Conservation (phyloP, 2,113 vertebrate genomes). For the Crocuta crocuta region DNA sequence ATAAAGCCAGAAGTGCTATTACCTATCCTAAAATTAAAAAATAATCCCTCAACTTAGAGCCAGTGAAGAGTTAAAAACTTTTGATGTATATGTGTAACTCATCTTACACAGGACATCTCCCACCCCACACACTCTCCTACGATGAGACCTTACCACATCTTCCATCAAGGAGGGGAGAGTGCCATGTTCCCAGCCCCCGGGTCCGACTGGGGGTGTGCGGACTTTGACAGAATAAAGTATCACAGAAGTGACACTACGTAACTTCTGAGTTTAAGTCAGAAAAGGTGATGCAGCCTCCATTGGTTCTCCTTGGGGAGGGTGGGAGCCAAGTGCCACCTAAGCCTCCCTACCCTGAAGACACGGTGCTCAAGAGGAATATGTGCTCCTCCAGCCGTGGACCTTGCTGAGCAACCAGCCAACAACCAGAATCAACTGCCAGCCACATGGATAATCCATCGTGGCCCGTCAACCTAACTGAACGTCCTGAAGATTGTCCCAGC, state of each 20-base stretch:
- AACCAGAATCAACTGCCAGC: background rate
- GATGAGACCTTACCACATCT: background rate
- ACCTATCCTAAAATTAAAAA: background rate
- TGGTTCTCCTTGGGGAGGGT: background rate
- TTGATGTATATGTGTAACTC: background rate
- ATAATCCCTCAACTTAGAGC: background rate
- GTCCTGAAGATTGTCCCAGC: background rate
- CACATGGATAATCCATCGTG: background rate
- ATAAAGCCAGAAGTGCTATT: background rate
- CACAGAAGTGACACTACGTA: background rate
- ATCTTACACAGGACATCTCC: background rate
- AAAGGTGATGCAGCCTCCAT: background rate
- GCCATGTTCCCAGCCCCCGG: background rate
- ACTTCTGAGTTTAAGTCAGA: background rate
- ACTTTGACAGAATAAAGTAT: background rate
- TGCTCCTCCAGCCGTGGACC: background rate
- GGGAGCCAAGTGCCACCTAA: background rate
- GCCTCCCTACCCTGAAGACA: background rate
- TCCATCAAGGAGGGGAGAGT: background rate
- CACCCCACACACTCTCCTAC: no score
- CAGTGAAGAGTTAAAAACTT: background rate
- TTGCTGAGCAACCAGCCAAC: background rate
- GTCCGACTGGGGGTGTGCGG: no score
- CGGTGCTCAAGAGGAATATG: rapidly evolving
- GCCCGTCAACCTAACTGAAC: background rate